phyloP scores from a whole-genome alignment of 2,113 vertebrate species.

The Mellivora capensis region DNA sequence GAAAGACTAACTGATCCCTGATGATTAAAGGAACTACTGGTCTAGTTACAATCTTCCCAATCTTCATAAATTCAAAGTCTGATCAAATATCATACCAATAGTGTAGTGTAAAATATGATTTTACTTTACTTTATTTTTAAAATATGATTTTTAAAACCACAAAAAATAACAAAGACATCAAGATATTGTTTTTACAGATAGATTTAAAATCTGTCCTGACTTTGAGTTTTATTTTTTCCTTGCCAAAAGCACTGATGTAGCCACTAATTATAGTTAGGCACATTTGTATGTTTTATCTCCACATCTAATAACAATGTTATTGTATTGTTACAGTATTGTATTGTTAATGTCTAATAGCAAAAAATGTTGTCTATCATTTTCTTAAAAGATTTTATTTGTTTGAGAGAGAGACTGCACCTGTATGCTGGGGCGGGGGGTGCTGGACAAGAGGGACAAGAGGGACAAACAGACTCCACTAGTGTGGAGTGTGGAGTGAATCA shows the following conservation, averaged over 20 bases:
- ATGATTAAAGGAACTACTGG: background rate
- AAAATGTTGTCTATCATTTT: background rate
- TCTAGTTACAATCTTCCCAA: background rate
- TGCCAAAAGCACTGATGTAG: background rate
- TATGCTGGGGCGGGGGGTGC: background rate
- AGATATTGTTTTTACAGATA: background rate
- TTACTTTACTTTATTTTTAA: background rate
- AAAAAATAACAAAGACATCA: background rate
- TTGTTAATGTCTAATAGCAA: background rate
- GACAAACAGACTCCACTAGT: background rate
- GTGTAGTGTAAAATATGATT: background rate
- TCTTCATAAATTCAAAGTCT: background rate
- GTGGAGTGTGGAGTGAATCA: background rate
- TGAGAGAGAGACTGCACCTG: background rate
- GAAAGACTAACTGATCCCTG: no score
- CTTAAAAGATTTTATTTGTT: background rate
- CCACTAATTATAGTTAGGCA: background rate
- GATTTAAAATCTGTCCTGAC: background rate
- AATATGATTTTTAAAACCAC: background rate
- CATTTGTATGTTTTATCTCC: background rate
- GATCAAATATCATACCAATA: background rate
- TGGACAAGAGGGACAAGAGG: background rate
- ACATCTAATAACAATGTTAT: background rate
- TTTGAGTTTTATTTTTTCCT: background rate
- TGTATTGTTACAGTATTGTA: background rate